Evolutionary conservation across 2,888 invertebrate genomes (phyloP), one percentile per base, ranked within the genome.

Genomic region (Linhomoeus sp.): DNA sequence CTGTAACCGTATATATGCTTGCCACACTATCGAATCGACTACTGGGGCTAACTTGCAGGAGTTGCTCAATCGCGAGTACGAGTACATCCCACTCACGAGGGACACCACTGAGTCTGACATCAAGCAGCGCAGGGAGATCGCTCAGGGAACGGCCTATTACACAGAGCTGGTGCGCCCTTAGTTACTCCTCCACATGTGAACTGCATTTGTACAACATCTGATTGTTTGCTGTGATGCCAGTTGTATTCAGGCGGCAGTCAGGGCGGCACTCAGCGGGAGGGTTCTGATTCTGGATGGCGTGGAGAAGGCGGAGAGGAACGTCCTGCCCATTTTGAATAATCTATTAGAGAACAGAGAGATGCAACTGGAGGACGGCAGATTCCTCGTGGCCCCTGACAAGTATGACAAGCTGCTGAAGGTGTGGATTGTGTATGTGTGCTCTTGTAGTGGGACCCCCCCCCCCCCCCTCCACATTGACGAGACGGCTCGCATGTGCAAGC

Each of bases 81-180:
- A 94, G 66, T 92, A 88, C 69, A 79, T 94, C 24, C 79, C 88
- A 1, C 70, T 94, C 20, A 88, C 88, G 25, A 72, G 92, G 53
- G 94, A 94, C 63, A 90, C 92, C 0, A 94, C 92, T 0, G 94
- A 94, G 67, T 81, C 87, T 3, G 94, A 94, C 67, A 73, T 94
- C 25, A 94, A 94, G 65, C 92, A 94, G 66, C 72, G 92, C 45
- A 73, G 92, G 54, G 92, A 94, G 69, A 90, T 94, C 47, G 74
- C 77, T 52, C 72, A 74, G 47, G 85, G 85, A 20, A 84, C 82
- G 36, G 87, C 90, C 0, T 77, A 76, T 61, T 92, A 90, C 69
- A 79, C 86, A 65, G 88, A 94, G 70, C 86, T 90, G 75, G 83
- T 82, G 60, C 9, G 39, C 14, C 7, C 26, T 29, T 29, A n/a